phyloP scores from a whole-genome alignment of 2,797 vertebrate genomes.

The Microctenopoma stevenorrisi region DNA sequence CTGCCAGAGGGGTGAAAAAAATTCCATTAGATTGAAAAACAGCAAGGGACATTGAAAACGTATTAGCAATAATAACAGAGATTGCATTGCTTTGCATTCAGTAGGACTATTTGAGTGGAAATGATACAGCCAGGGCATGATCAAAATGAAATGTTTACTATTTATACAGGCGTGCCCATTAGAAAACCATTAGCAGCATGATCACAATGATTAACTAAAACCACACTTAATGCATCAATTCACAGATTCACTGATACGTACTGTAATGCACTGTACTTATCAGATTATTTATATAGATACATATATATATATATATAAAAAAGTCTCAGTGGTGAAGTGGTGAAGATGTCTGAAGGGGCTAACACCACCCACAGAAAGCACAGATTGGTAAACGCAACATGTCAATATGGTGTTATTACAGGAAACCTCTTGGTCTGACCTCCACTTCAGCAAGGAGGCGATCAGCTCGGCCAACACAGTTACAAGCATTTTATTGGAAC shows the following conservation, averaged over 20 bases:
- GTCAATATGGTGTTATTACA: slow-evolving; percentile 50
- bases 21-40: slow-evolving; percentile 65
- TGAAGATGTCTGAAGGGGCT: slow-evolving; percentile 11
- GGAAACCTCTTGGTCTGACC: slow-evolving; percentile 42
- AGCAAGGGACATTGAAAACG: slow-evolving; percentile 53
- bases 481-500: slow-evolving; percentile 29
- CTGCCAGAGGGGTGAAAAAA: slow-evolving; percentile 42
- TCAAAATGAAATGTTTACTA: slow-evolving; percentile 63
- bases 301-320: no score
- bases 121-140: slow-evolving; percentile 36
- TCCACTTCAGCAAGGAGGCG: slow-evolving; percentile 18
- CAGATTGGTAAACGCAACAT: slow-evolving; percentile 35
- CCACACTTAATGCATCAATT: slow-evolving; percentile 48
- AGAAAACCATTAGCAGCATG: slow-evolving; percentile 58
- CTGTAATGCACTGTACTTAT: slow-evolving; percentile 6
- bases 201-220: slow-evolving; percentile 61
- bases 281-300: neutral
- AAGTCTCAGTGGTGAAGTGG: no score
- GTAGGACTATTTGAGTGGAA: slow-evolving; percentile 46
- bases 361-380: slow-evolving; percentile 44
- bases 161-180: slow-evolving; percentile 51
- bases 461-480: slow-evolving; percentile 21
- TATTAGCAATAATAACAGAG: slow-evolving; percentile 62
- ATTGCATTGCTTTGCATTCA: slow-evolving; percentile 45
- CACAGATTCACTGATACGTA: slow-evolving; percentile 29